phyloP scores from a whole-genome alignment of 2,888 invertebrate species.

The Laothoe populi region DNA sequence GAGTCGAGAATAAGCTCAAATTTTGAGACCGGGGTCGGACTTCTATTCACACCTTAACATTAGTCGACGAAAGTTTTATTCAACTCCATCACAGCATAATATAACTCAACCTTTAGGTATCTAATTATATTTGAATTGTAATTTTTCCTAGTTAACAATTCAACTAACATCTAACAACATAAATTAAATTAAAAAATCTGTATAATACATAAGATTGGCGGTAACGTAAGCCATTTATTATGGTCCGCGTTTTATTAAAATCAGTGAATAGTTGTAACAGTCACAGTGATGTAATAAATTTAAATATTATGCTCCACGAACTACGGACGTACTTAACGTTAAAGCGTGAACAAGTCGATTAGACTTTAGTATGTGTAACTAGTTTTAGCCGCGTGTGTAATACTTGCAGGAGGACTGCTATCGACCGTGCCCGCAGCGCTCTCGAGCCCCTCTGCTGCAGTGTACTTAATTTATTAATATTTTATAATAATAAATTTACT shows the following conservation, averaged over 20 bases:
- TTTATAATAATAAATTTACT: too few species aligned
- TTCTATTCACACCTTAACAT: conserved; percentile 44
- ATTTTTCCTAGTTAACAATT: too few species aligned
- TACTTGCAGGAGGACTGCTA: conserved; percentile 41
- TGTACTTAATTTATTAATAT: conserved; percentile 47
- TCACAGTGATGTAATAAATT: conserved; percentile 18
- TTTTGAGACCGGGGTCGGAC: conserved; percentile 37
- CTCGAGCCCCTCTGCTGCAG: conserved; percentile 51
- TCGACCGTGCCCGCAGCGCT: conserved; percentile 62
- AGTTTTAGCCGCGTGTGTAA: conserved; percentile 47
- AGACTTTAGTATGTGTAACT: conserved; percentile 43
- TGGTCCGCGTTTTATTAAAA: neutral
- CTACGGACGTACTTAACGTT: conserved; percentile 28
- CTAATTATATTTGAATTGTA: too few species aligned
- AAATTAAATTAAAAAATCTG: neutral
- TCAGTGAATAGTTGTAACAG: conserved; percentile 9
- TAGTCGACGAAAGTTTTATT: neutral
- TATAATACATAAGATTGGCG: neutral
- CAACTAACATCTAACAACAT: too few species aligned
- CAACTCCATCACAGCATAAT: neutral
- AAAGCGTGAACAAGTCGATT: conserved; percentile 49
- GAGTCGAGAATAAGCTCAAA: conserved; percentile 51
- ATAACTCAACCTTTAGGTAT: too few species aligned
- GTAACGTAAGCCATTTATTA: neutral
- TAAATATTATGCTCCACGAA: conserved; percentile 14